A percentile compares a stretch with the other conserved stretches of the same genome.
Evolutionary conservation across 2,888 invertebrate species (phyloP).

Genomic region (Cataglyphis cursor): DNA sequence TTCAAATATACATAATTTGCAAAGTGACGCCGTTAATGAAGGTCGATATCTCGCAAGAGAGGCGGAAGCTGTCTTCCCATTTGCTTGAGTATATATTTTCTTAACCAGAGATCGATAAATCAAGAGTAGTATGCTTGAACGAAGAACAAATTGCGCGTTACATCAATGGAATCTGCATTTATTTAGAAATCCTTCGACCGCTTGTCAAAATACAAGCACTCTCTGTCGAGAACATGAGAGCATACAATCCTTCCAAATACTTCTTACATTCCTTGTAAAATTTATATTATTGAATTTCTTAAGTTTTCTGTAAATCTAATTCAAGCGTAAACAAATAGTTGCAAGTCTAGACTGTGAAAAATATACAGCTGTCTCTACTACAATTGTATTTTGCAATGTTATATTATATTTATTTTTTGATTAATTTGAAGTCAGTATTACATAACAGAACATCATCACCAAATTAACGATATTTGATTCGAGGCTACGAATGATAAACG

Average conservation of each 20-base stretch:
- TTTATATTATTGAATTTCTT: background rate
- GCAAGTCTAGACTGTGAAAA: background rate
- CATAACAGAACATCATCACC: background rate
- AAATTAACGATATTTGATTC: conserved; percentile 9
- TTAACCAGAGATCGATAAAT: conserved; percentile 40
- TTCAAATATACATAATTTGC: conserved; percentile 29
- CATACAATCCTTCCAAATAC: background rate
- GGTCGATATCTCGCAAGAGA: conserved; percentile 49
- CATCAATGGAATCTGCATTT: conserved; percentile 43
- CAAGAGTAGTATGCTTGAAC: conserved; percentile 10
- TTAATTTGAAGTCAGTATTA: background rate
- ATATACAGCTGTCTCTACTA: background rate
- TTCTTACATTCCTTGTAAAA: background rate
- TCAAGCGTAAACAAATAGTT: background rate
- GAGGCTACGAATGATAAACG: background rate
- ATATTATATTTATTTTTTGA: background rate
- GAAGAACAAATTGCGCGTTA: conserved; percentile 49
- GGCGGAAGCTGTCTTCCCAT: conserved; percentile 69
- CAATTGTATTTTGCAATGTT: background rate
- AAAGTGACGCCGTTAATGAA: conserved; percentile 1
- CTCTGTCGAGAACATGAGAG: background rate
- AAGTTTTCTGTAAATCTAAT: background rate
- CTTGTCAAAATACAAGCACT: conserved; percentile 4
- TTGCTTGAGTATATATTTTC: conserved; percentile 72
- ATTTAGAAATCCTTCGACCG: conserved; percentile 39